A percentile compares a stretch with the other conserved stretches of the same genome.
phyloP scores from a whole-genome alignment of 2,888 invertebrate genomes.

The Drosophila macrothrix region DNA sequence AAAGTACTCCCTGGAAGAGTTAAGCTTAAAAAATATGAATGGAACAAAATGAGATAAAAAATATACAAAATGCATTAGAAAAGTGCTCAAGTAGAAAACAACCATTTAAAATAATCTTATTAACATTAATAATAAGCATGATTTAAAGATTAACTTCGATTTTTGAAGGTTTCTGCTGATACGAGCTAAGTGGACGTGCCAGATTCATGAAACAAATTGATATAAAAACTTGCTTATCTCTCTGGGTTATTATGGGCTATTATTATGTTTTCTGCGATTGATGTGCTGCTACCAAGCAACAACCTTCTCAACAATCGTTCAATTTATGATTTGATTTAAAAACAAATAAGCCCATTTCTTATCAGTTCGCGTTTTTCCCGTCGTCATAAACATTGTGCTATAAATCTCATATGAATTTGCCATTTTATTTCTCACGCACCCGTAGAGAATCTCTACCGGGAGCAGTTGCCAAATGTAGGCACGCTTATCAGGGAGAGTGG shows the following conservation, averaged over 20 bases:
- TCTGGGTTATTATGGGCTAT: slow-evolving; percentile 13
- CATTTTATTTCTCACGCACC: neutral
- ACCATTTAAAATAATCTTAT: neutral
- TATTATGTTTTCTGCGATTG: slow-evolving; percentile 23
- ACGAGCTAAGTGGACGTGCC: slow-evolving; percentile 22
- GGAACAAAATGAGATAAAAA: neutral
- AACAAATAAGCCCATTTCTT: slow-evolving; percentile 7
- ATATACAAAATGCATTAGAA: neutral
- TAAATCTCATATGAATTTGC: slow-evolving; percentile 2
- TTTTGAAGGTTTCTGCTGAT: slow-evolving; percentile 8
- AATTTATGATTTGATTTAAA: slow-evolving; percentile 37
- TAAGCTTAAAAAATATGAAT: neutral
- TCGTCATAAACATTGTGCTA: slow-evolving; percentile 1
- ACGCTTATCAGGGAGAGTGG: slow-evolving; percentile 62
- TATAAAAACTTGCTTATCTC: slow-evolving; percentile 38
- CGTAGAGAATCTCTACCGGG: slow-evolving; percentile 80
- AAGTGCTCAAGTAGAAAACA: neutral
- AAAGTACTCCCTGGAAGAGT: neutral
- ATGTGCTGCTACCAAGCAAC: slow-evolving; percentile 25
- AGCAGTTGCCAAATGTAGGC: slow-evolving; percentile 80
- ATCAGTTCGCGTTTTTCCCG: neutral
- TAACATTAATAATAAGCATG: neutral
- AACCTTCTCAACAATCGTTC: slow-evolving; percentile 13
- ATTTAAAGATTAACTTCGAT: neutral
- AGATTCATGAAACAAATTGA: neutral